Percentiles rank a stretch among this genome's conserved stretches.
Conservation (phyloP, 1,140 invertebrate species). For the Drosophila ananassae region DNA sequence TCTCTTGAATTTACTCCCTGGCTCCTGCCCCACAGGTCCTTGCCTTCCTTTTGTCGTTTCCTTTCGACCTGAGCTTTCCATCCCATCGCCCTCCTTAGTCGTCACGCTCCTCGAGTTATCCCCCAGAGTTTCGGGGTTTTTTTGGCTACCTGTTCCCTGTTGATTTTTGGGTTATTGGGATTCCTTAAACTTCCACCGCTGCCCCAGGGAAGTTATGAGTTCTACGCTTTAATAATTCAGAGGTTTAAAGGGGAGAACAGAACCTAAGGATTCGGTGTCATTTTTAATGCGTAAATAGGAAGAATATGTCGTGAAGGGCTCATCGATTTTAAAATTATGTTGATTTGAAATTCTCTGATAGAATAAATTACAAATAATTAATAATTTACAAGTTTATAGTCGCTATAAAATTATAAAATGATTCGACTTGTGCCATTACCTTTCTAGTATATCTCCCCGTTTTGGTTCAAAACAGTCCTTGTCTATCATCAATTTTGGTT, state of each 20-base stretch:
- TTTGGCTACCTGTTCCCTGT: conserved; percentile 13
- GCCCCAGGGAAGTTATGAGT: conserved; percentile 1
- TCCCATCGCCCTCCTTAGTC: background rate
- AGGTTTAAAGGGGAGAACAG: background rate
- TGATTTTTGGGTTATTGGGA: conserved; percentile 32
- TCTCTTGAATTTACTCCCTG: conserved; percentile 15
- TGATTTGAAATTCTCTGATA: no score
- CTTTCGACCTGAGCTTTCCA: background rate
- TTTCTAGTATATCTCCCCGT: background rate
- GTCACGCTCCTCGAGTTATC: background rate
- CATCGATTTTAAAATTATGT: no score
- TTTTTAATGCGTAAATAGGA: no score
- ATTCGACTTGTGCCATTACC: background rate
- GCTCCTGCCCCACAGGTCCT: conserved; percentile 5
- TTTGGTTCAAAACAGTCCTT: background rate
- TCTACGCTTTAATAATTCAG: conserved; percentile 20
- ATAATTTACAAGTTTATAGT: no score
- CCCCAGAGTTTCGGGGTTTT: conserved; percentile 4
- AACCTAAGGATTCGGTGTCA: background rate
- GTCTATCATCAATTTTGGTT: conserved; percentile 7
- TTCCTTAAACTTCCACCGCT: conserved; percentile 3
- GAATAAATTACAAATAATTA: no score
- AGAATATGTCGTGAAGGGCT: no score
- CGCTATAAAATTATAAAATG: background rate
- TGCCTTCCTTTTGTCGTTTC: conserved; percentile 16